A percentile compares a stretch with the other conserved stretches of the same genome.
Evolutionary conservation across 2,113 vertebrate genomes (phyloP).

Genomic region (Gymnobelideus leadbeateri): DNA sequence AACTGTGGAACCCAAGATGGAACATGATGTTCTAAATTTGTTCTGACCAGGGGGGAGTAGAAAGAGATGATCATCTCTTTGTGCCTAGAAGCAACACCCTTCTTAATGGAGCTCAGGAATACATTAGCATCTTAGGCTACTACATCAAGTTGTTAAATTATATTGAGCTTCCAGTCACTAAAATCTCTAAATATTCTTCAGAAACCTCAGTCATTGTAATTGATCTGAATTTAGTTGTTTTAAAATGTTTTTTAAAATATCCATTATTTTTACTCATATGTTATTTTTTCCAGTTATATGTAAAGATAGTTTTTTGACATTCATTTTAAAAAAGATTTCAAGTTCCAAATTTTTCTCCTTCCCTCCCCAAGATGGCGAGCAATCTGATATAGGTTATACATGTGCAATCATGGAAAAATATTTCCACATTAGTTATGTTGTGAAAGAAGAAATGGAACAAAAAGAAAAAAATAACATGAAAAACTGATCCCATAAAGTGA

Average conservation of each 20-base stretch:
- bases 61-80: neutral
- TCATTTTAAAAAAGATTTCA: too few species aligned
- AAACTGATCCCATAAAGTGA: too few species aligned
- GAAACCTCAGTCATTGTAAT: neutral
- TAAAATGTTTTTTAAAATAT: neutral
- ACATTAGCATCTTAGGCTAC: neutral
- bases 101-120: neutral
- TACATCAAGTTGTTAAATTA: neutral
- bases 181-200: neutral
- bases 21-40: neutral
- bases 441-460: too few species aligned
- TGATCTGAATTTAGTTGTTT: neutral
- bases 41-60: neutral
- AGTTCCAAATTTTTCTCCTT: too few species aligned
- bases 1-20: neutral
- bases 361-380: too few species aligned
- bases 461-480: too few species aligned
- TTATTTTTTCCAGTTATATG: too few species aligned
- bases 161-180: neutral
- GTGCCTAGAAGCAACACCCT: neutral
- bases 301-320: too few species aligned
- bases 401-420: too few species aligned
- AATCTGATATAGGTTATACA: too few species aligned
- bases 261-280: neutral
- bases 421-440: too few species aligned